These are phyloP conservation scores for Labia minor DNA, from an alignment of 2,888 invertebrate species.

Conservation along the genomic window DNA sequence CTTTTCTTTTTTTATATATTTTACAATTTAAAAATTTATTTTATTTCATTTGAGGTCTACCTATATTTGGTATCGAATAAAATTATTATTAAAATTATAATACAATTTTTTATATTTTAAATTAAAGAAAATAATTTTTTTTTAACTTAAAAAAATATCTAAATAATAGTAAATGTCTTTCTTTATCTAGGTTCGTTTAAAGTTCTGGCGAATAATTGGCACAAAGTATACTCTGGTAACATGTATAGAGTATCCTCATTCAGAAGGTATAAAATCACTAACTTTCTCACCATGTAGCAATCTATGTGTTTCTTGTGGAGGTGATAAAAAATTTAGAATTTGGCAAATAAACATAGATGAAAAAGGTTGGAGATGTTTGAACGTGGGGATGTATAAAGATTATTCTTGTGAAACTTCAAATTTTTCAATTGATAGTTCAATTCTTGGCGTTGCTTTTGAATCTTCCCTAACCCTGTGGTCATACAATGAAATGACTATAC, in stretches of 20 bases:
- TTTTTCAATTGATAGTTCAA: background rate
- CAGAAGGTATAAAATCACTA: constrained; percentile 46
- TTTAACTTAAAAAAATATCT: no score
- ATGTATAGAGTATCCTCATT: constrained; percentile 60
- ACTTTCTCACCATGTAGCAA: constrained; percentile 45
- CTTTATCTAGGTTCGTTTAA: constrained; percentile 54
- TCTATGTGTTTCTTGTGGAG: constrained; percentile 53
- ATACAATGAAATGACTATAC: background rate
- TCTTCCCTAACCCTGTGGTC: background rate
- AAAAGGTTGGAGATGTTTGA: constrained; percentile 23
- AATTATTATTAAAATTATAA: no score
- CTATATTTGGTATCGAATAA: no score
- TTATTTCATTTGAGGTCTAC: no score
- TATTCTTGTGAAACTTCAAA: background rate
- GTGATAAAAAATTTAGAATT: constrained; percentile 57
- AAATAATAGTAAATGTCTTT: no score
- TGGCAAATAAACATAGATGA: constrained; percentile 50
- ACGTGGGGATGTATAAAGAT: background rate
- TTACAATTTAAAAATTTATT: no score
- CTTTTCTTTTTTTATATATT: no score
- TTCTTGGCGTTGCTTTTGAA: background rate
- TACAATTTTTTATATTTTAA: no score
- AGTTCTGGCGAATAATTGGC: constrained; percentile 51
- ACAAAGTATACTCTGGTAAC: constrained; percentile 57
- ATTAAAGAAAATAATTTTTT: no score